phyloP scores from a whole-genome alignment of 2,113 vertebrate species.

The Hippocampus comes region DNA sequence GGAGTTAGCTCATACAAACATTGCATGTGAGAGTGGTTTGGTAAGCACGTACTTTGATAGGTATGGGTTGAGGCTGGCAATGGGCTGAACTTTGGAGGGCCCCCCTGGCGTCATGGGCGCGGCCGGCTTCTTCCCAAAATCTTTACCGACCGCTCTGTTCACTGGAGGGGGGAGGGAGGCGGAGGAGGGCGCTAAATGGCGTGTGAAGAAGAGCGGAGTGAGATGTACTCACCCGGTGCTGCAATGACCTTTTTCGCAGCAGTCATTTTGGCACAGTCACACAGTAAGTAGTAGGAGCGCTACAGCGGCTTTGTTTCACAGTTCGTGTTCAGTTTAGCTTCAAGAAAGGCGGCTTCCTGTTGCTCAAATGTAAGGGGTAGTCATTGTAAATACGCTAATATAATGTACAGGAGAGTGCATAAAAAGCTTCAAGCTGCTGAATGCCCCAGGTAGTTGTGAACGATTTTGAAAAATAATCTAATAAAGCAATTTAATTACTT shows the following conservation, averaged over 20 bases:
- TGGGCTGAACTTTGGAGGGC: slow-evolving; percentile 85
- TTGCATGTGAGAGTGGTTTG: neutral
- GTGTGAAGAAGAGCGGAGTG: slow-evolving; percentile 40
- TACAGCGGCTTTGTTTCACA: neutral
- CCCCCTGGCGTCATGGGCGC: slow-evolving; percentile 75
- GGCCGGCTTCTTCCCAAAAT: slow-evolving; percentile 72
- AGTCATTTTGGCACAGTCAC: slow-evolving; percentile 32
- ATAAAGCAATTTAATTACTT: too few relatives aligned
- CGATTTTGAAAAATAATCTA: too few relatives aligned
- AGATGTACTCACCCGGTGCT: slow-evolving; percentile 43
- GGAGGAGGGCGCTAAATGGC: slow-evolving; percentile 36
- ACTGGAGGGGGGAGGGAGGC: slow-evolving; percentile 57
- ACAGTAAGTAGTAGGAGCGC: neutral
- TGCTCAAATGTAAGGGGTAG: neutral
- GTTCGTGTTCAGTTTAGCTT: neutral
- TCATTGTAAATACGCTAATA: too few relatives aligned
- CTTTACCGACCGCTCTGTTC: slow-evolving; percentile 70
- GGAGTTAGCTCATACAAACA: neutral
- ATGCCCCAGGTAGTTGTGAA: too few relatives aligned
- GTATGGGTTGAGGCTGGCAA: slow-evolving; percentile 94
- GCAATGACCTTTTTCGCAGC: slow-evolving; percentile 44
- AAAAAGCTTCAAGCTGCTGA: too few relatives aligned
- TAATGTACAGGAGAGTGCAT: too few relatives aligned
- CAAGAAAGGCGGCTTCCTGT: neutral
- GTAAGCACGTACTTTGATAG: slow-evolving; percentile 85